These are phyloP conservation scores for Chlorocebus sabaeus DNA, from an alignment of 2,113 vertebrate species.

Conservation along the genomic window DNA sequence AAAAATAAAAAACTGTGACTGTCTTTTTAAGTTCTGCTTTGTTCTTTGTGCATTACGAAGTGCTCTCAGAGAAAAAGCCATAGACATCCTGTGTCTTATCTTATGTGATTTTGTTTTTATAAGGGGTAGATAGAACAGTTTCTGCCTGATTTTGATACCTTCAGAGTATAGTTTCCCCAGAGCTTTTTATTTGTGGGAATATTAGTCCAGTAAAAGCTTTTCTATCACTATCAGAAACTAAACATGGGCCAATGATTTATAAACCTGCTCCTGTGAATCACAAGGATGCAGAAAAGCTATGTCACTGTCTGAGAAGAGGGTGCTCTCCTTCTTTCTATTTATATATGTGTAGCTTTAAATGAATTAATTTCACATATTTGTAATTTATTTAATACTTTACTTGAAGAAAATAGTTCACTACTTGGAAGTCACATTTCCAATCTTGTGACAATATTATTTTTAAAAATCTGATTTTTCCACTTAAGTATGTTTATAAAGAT, in stretches of 20 bases:
- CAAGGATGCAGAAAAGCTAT: not conserved
- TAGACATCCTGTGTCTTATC: not conserved
- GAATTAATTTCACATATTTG: not conserved
- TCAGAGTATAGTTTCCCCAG: not conserved
- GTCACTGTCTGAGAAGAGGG: not conserved
- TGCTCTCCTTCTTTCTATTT: not conserved
- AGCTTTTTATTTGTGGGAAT: not conserved
- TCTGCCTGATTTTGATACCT: not conserved
- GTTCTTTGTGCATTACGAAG: not conserved
- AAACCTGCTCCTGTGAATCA: not conserved
- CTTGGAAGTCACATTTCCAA: not conserved
- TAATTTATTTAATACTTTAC: not conserved
- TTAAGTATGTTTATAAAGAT: not conserved
- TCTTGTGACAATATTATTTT: not conserved
- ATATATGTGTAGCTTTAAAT: not conserved
- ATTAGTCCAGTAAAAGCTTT: not conserved
- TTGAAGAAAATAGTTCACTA: not conserved
- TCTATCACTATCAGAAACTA: not conserved
- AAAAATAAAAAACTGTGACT: not conserved
- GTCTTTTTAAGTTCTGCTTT: not conserved
- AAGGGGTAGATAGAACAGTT: not conserved
- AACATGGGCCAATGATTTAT: not conserved
- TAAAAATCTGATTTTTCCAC: not conserved
- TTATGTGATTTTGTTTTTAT: not conserved
- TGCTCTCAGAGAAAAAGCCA: not conserved